Evolutionary conservation across 2,888 invertebrate genomes (phyloP).

Genomic region (Stratiomys singularior): DNA sequence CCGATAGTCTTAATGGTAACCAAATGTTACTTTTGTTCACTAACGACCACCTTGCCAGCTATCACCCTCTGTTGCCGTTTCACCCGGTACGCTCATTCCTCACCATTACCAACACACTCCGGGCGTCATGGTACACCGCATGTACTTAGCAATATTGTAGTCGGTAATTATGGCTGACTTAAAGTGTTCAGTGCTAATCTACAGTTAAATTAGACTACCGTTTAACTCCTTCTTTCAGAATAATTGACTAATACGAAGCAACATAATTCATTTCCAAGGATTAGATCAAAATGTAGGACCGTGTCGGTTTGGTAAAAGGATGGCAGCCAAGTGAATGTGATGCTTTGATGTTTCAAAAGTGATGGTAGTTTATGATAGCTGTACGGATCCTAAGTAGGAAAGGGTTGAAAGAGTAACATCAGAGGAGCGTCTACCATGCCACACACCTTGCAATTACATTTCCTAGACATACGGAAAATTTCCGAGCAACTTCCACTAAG

Average conservation of each 20-base stretch:
- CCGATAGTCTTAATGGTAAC: conserved; percentile 41
- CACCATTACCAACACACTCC: conserved; percentile 17
- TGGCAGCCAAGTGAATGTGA: not conserved
- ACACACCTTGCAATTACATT: too few species aligned
- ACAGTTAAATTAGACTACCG: conserved; percentile 43
- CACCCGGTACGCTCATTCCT: not conserved
- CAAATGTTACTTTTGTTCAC: conserved; percentile 32
- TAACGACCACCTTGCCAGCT: conserved; percentile 10
- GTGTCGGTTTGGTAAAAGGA: not conserved
- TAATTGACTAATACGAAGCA: conserved; percentile 37
- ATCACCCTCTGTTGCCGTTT: not conserved
- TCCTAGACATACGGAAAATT: too few species aligned
- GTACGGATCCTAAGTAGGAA: too few species aligned
- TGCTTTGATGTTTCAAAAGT: not conserved
- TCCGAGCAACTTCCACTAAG: too few species aligned
- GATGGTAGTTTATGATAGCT: not conserved
- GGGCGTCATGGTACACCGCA: conserved; percentile 16
- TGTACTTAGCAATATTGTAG: conserved; percentile 38
- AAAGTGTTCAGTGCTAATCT: conserved; percentile 40
- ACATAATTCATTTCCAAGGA: conserved; percentile 38
- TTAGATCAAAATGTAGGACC: not conserved
- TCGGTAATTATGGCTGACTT: conserved; percentile 41
- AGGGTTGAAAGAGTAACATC: too few species aligned
- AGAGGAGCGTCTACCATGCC: too few species aligned
- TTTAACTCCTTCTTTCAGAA: conserved; percentile 32